phyloP scores from a whole-genome alignment of 2,113 vertebrate genomes.

The Carassius auratus region DNA sequence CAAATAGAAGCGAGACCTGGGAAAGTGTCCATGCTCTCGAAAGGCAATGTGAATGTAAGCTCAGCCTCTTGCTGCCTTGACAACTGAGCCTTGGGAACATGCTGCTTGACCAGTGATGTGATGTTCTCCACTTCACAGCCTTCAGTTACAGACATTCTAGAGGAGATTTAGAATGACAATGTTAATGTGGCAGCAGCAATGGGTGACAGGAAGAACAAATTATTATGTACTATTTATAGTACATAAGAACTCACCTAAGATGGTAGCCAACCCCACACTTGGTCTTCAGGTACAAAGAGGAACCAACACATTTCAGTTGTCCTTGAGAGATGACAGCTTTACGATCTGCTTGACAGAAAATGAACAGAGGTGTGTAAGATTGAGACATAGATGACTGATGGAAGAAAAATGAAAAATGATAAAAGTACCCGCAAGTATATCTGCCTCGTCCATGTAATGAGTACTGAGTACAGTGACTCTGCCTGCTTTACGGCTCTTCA shows the following conservation, averaged over 20 bases:
- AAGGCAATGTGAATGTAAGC: conserved; percentile 88
- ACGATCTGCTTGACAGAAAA: conserved; percentile 78
- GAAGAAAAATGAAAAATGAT: background rate
- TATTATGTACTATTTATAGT: too few relatives aligned
- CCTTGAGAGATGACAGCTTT: conserved; percentile 98
- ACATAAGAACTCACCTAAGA: conserved; percentile 77
- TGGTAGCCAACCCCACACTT: conserved; percentile 97
- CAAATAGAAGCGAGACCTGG: conserved; percentile 70
- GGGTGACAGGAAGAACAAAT: background rate
- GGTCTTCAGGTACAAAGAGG: conserved; percentile 95
- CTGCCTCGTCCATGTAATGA: conserved; percentile 98
- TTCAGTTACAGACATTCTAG: conserved; percentile 87
- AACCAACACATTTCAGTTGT: conserved; percentile 91
- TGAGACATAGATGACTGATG: background rate
- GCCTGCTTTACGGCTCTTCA: conserved; percentile 80
- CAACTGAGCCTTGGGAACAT: conserved; percentile 83
- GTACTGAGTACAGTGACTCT: conserved; percentile 90
- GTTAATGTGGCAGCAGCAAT: background rate
- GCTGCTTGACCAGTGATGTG: conserved; percentile 80
- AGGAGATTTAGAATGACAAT: conserved; percentile 14
- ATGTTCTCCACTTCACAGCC: conserved; percentile 79
- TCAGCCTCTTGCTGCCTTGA: conserved; percentile 85
- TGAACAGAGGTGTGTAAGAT: background rate
- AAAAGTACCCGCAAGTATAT: conserved; percentile 89
- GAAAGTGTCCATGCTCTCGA: conserved; percentile 90